Conservation (phyloP, 2,888 invertebrate species). For the Tenthredo mesomela region DNA sequence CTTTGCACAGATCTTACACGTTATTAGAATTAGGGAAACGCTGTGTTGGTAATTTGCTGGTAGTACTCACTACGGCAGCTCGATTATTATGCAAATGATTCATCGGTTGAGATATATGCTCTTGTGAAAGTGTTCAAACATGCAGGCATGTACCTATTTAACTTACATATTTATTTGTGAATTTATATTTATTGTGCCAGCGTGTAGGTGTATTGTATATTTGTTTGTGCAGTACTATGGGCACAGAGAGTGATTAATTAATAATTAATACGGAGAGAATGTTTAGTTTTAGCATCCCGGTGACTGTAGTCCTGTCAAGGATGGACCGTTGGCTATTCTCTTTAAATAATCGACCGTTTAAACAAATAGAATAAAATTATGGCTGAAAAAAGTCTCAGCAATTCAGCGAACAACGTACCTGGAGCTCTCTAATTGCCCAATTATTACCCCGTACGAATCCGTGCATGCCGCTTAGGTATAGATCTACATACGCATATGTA, state of each 20-base stretch:
- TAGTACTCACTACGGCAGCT: neutral
- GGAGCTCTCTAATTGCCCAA: slow-evolving; percentile 12
- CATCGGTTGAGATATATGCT: slow-evolving; percentile 3
- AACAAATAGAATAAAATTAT: neutral
- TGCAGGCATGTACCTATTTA: slow-evolving; percentile 63
- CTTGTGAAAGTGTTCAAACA: slow-evolving; percentile 53
- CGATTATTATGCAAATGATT: neutral
- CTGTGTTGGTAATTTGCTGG: neutral
- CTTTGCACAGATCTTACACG: slow-evolving; percentile 32
- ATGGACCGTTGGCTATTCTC: neutral
- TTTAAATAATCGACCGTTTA: neutral
- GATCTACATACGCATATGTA: slow-evolving; percentile 11
- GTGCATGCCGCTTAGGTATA: neutral
- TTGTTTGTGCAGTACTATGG: slow-evolving; percentile 5
- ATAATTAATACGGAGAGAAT: neutral
- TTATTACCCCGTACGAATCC: neutral
- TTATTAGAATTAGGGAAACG: neutral
- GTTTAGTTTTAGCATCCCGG: neutral
- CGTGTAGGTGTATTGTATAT: slow-evolving; percentile 33
- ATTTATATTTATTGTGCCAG: slow-evolving; percentile 28
- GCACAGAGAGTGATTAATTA: slow-evolving; percentile 12
- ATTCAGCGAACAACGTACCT: slow-evolving; percentile 37
- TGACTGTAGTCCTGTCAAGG: neutral
- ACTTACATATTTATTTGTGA: slow-evolving; percentile 59
- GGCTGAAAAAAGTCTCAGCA: neutral